Base-by-base conservation (phyloP, 2,797 vertebrate species). In the Hypotaenidia philippensis region DNA sequence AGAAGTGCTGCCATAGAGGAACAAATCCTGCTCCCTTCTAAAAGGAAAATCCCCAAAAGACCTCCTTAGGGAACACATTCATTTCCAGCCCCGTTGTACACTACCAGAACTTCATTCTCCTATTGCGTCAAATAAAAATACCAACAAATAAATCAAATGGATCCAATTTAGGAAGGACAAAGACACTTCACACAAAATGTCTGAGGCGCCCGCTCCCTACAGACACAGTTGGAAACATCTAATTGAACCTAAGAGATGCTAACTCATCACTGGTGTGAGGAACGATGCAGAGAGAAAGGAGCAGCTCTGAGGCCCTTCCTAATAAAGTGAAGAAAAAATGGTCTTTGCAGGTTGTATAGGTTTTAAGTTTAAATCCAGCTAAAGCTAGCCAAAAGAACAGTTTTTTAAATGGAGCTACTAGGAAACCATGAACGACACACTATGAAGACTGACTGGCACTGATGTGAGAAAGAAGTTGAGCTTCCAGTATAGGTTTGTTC, bases 381-480 rank as follows among this genome's bases (percentile, higher is more conserved):
- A 75, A 93, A 87, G 41, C n/a, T 36, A 82, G 81, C 10, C 56
- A 88, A 84, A 91, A 29, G 32, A 92, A 79, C 8, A 53, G 40
- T 56, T 40, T 93, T 86, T 78, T 52, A 69, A 86, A 83, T 32
- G 36, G 76, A 90, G 53, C 83, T 80, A 50, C 53, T 22, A 74
- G 71, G 76, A 93, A 78, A 81, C 55, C 66, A 47, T 41, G 49
- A 91, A 47, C 10, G 45, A 72, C 63, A 79, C n/a, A 9, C 64
- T 61, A 55, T 45, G 64, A 90, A 83, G n/a, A 78, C 65, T 83
- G 40, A 82, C 32, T 80, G 47, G 78, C 49, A 55, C 16, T 2
- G 4, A 49, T 87, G n/a, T 68, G 70, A 78, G 36, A 86, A 95
- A 91, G 41, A 11, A 90, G 56, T 10, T 83, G 52, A 88, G 44